Evolutionary conservation across 1,140 invertebrate genomes (phyloP).

Genomic region (Tetraneura akinire): DNA sequence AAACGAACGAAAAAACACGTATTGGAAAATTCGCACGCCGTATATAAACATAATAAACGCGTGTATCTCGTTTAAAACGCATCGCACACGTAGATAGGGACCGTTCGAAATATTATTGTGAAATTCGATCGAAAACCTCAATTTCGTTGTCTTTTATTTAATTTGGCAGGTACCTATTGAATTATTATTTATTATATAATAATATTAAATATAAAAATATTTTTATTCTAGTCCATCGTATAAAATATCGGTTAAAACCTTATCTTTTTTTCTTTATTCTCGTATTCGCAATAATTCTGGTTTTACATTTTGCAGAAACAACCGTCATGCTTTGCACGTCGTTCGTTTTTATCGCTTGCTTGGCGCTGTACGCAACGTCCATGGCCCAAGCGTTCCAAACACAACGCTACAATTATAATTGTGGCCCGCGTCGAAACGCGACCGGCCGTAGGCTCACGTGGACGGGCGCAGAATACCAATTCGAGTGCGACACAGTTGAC

Average conservation of each 20-base stretch:
- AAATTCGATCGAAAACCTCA: not conserved
- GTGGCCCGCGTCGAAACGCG: not conserved
- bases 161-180: too few species aligned
- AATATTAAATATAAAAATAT: too few species aligned
- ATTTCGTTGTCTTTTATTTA: too few species aligned
- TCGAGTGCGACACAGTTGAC: constrained; percentile 1
- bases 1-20: not conserved
- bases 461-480: not conserved
- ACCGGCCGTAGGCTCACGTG: not conserved
- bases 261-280: too few species aligned
- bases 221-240: too few species aligned
- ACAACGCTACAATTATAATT: not conserved
- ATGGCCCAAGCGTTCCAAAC: not conserved
- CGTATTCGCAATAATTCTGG: too few species aligned
- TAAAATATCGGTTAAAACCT: too few species aligned
- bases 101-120: not conserved
- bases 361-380: not conserved
- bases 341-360: not conserved
- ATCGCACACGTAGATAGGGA: not conserved
- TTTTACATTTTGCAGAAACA: too few species aligned
- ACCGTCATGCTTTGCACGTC: not conserved
- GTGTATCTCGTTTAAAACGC: not conserved
- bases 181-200: too few species aligned
- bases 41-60: not conserved
- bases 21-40: not conserved